These are phyloP conservation scores for Morus bassanus DNA, from an alignment of 2,797 vertebrate species.

Conservation along the genomic window DNA sequence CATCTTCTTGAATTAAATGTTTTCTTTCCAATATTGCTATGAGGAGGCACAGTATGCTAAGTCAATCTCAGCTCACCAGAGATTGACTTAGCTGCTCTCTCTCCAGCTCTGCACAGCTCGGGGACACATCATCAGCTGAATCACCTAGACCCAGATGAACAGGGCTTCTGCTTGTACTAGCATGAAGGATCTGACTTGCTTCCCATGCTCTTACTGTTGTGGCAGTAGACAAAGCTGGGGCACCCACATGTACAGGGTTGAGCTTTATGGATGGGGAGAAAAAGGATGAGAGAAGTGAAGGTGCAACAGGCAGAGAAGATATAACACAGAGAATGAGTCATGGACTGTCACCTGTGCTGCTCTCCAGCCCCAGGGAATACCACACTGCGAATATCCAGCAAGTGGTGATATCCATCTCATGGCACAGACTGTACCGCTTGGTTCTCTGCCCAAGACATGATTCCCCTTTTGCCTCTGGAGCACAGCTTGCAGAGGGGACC, in stretches of 20 bases:
- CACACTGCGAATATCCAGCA: background rate
- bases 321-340: fast-evolving
- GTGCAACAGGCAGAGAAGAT: background rate
- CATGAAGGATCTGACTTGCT: background rate
- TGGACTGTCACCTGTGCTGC: background rate
- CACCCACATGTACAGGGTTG: background rate
- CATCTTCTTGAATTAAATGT: background rate
- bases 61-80: background rate
- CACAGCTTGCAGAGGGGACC: background rate
- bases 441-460: background rate
- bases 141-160: background rate
- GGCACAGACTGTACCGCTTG: background rate
- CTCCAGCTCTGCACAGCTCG: background rate
- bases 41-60: background rate
- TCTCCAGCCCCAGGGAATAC: background rate
- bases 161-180: background rate
- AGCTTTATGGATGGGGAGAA: background rate
- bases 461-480: background rate
- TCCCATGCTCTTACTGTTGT: background rate
- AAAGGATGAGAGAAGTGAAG: background rate
- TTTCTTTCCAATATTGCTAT: background rate
- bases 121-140: background rate
- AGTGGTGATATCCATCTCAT: background rate
- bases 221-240: background rate
- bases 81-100: background rate